Base-by-base conservation (phyloP, 2,797 vertebrate species). In the Spinibarbus caldwelli region DNA sequence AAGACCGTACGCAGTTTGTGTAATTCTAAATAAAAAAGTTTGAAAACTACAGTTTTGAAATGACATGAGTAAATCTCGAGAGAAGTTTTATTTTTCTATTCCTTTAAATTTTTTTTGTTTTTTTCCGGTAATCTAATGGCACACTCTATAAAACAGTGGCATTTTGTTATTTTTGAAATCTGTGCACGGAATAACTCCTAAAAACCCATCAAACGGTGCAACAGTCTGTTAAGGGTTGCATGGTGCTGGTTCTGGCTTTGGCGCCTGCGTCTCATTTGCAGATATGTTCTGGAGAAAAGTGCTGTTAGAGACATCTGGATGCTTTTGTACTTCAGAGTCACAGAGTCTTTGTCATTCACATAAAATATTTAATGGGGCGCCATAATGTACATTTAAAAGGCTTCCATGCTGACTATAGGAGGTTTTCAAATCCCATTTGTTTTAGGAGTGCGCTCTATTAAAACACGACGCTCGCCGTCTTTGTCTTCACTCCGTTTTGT, bases 331-430 rank as follows among this genome's bases (percentile, higher is more conserved):
- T 85, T 85, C 84, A 73, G 23, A 84, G 62, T 73, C 64, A 66
- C 82, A 15, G 80, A 70, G 80, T 87, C 85, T 88, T 83, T 83
- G 76, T 89, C 57, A 82, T 86, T 81, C 85, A 84, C 84, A 87
- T 85, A 77, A 89, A 87, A 87, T 87, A 85, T 86, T 87, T 85
- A 88, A 79, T 43, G 71, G 79, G 67, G 34, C 11, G 23, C 77
- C 70, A 66, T 86, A 83, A 73, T 82, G 82, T 71, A 70, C 36
- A 59, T 85, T 84, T 84, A 87, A 52, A 45, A 82, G 78, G 73
- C 62, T 73, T 84, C 36, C 83, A 86, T 67, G 66, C 76, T 83
- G 87, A 78, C 54, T 78, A 41, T 77, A 83, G 78, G 43, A 64
- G 54, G 23, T 54, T 80, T 84, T 49, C 43, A 21, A 26, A n/a